Conservation (phyloP, 2,797 vertebrate genomes). For the Squalus acanthias region DNA sequence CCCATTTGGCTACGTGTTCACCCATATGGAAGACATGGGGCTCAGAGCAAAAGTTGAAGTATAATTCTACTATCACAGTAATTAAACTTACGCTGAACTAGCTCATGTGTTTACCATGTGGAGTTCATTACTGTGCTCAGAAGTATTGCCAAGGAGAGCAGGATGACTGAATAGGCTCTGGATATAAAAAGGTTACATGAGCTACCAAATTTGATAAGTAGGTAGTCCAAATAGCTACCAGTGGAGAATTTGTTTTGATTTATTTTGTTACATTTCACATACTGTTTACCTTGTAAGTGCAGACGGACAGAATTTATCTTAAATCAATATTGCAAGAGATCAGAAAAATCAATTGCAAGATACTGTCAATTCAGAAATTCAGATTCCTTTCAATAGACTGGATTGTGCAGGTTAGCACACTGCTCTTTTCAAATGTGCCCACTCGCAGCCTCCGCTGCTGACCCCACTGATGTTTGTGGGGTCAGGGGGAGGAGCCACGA, state of each 20-base stretch:
- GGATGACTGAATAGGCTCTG: slow-evolving; percentile 18
- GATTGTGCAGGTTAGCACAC: neutral
- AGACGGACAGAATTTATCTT: neutral
- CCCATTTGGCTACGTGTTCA: slow-evolving; percentile 16
- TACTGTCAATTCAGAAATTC: slow-evolving; percentile 18
- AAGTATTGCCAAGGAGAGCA: slow-evolving; percentile 24
- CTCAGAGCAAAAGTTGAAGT: slow-evolving; percentile 27
- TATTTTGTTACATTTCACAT: neutral
- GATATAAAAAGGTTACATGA: slow-evolving; percentile 30
- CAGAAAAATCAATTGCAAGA: neutral
- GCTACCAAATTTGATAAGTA: slow-evolving; percentile 34
- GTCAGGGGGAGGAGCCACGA: neutral
- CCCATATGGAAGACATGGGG: slow-evolving; percentile 23
- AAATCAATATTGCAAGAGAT: neutral
- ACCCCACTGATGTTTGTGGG: neutral
- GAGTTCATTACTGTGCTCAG: slow-evolving; percentile 20
- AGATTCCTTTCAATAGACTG: neutral
- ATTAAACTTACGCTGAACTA: slow-evolving; percentile 29
- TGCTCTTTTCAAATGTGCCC: slow-evolving; percentile 10
- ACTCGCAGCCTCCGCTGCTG: neutral
- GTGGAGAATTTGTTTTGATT: slow-evolving; percentile 30
- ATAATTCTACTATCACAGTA: slow-evolving; percentile 31
- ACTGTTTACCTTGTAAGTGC: neutral
- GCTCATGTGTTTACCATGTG: slow-evolving; percentile 34
- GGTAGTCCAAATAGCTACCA: slow-evolving; percentile 7